Percentiles rank a stretch among this genome's conserved stretches.
phyloP scores from a whole-genome alignment of 1,140 invertebrate genomes.

The Scaptodrosophila lebanonensis region DNA sequence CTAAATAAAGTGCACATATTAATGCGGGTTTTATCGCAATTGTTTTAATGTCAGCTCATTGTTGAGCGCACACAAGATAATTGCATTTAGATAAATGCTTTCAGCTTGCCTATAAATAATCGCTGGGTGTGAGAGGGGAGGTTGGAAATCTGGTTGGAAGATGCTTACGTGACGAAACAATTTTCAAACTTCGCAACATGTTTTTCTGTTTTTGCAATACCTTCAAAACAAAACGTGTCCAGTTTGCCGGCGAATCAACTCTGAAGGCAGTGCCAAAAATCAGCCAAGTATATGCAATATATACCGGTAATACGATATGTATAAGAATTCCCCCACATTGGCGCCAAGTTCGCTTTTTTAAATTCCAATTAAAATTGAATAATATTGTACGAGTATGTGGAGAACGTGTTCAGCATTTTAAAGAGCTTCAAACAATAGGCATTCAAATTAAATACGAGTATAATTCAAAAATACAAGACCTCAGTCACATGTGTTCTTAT shows the following conservation, averaged over 20 bases:
- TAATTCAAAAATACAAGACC: too few species aligned
- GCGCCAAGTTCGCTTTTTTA: constrained; percentile 11
- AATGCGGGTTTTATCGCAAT: constrained; percentile 49
- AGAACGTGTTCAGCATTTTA: constrained; percentile 65
- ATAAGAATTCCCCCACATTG: not conserved
- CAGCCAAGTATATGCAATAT: constrained; percentile 1
- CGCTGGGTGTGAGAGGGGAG: too few species aligned
- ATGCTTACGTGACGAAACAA: constrained; percentile 54
- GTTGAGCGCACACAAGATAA: constrained; percentile 41
- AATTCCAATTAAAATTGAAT: constrained; percentile 63
- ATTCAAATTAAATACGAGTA: too few species aligned
- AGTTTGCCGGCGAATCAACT: constrained; percentile 3
- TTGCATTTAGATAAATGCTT: constrained; percentile 34
- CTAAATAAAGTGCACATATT: constrained; percentile 21
- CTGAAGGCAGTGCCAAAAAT: constrained; percentile 47
- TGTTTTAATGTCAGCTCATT: constrained; percentile 48
- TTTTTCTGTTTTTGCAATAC: constrained; percentile 20
- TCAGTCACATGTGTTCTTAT: too few species aligned
- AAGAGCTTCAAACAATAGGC: not conserved
- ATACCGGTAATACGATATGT: constrained; percentile 29
- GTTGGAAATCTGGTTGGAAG: constrained; percentile 63
- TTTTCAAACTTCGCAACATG: constrained; percentile 25
- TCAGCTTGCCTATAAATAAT: not conserved
- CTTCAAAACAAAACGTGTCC: constrained; percentile 43
- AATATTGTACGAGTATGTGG: constrained; percentile 39